A percentile compares a stretch with the other conserved stretches of the same genome.
Evolutionary conservation across 1,140 invertebrate genomes (phyloP).

Genomic region (Pogonognathellus flavescens): DNA sequence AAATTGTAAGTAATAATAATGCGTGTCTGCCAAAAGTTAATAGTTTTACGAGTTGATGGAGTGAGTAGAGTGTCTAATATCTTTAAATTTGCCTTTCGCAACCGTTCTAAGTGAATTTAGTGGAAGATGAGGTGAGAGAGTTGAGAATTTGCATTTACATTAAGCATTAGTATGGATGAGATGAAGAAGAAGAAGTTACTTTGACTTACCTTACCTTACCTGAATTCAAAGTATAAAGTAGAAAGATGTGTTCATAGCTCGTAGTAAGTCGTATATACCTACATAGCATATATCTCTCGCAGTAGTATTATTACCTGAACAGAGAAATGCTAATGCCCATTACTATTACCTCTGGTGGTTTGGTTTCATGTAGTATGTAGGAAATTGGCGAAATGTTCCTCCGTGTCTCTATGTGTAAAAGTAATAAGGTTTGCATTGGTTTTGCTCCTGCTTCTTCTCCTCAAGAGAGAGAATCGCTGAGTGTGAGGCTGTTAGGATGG

Average conservation of each 20-base stretch:
- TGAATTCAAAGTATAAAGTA: too few relatives aligned
- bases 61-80: slow-evolving; percentile 43
- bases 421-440: slow-evolving; percentile 6
- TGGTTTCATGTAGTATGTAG: neutral
- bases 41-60: slow-evolving; percentile 50
- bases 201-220: neutral
- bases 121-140: slow-evolving; percentile 38
- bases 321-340: slow-evolving; percentile 25
- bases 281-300: too few relatives aligned
- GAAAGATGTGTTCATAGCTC: too few relatives aligned
- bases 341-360: neutral
- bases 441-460: neutral
- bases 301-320: too few relatives aligned
- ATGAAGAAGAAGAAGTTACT: slow-evolving; percentile 10
- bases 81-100: slow-evolving; percentile 18
- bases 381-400: slow-evolving; percentile 12
- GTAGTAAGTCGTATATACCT: neutral
- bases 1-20: slow-evolving; percentile 42
- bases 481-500: neutral
- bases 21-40: slow-evolving; percentile 48
- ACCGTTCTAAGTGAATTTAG: slow-evolving; percentile 29
- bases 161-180: slow-evolving; percentile 36
- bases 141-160: slow-evolving; percentile 47
- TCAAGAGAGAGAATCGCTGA: slow-evolving; percentile 1
- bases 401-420: neutral